Conservation (phyloP, 2,113 vertebrate genomes). For the Microcebus ravelobensis region DNA sequence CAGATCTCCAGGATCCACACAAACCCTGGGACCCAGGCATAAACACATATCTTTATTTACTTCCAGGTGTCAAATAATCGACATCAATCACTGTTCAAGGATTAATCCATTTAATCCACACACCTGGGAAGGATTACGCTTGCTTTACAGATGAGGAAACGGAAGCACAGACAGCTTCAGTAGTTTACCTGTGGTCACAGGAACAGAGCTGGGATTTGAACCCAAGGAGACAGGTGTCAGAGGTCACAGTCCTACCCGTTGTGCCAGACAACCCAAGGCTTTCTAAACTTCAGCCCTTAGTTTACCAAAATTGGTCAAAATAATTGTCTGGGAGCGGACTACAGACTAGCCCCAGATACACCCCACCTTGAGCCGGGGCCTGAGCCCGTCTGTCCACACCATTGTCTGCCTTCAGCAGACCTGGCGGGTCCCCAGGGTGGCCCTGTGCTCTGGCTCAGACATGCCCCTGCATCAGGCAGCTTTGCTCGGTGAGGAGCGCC, state of each 20-base stretch:
- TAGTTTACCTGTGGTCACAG: background rate
- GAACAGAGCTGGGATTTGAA: background rate
- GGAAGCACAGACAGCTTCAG: background rate
- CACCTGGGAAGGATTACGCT: background rate
- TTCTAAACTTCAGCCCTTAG: background rate
- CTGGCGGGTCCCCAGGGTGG: background rate
- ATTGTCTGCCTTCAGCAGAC: background rate
- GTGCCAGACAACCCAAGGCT: background rate
- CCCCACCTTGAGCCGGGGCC: too few relatives aligned
- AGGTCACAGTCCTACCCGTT: background rate
- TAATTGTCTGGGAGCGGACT: background rate
- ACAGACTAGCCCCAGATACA: background rate
- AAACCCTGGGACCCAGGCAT: background rate
- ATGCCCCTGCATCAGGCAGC: background rate
- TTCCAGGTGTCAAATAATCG: background rate
- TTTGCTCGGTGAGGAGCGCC: background rate
- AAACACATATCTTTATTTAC: background rate
- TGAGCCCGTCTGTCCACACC: too few relatives aligned
- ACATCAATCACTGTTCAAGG: background rate
- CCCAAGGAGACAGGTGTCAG: background rate
- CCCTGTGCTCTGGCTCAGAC: background rate
- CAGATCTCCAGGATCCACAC: background rate
- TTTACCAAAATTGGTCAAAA: background rate
- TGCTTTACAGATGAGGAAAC: slow-evolving; percentile 8
- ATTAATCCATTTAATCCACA: background rate